These are phyloP conservation scores for Echinarachnius parma DNA, from an alignment of 53 echinoderm and acorn worm genomes.

Conservation along the genomic window DNA sequence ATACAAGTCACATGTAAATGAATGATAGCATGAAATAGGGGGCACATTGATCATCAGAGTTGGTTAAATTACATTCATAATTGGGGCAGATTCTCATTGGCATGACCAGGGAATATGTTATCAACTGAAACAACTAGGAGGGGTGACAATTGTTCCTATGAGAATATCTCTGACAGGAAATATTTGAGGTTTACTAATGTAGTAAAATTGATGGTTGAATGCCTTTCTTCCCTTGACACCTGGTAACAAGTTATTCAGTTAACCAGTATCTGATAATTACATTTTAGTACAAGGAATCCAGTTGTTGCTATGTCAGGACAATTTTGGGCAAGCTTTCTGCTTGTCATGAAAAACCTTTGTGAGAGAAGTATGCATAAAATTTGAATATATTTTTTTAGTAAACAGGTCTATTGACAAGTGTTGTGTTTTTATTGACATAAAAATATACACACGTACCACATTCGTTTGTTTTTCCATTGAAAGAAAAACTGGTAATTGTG, in stretches of 20 bases:
- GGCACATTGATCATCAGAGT: neutral
- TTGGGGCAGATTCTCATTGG: slow-evolving; percentile 1
- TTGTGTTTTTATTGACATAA: too few relatives aligned
- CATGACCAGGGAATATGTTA: slow-evolving; percentile 1
- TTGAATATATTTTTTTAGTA: too few relatives aligned
- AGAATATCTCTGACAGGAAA: slow-evolving; percentile 1
- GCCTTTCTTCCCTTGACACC: neutral
- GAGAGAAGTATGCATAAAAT: neutral
- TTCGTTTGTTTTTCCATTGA: too few relatives aligned
- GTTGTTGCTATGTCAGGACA: neutral
- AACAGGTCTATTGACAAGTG: too few relatives aligned
- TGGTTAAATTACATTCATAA: slow-evolving; percentile 1
- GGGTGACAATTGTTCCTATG: slow-evolving; percentile 1
- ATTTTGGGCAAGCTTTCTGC: slow-evolving; percentile 1
- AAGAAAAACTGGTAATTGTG: too few relatives aligned
- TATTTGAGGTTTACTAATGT: slow-evolving; percentile 1
- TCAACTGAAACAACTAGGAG: slow-evolving; percentile 1
- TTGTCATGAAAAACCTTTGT: slow-evolving; percentile 1
- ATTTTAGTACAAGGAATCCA: neutral
- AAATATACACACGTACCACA: too few relatives aligned
- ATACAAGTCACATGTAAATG: neutral
- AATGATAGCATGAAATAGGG: slow-evolving; percentile 1
- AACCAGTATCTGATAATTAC: neutral
- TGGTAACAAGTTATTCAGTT: slow-evolving; percentile 1
- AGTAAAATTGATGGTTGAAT: neutral